Percentiles rank a stretch among this genome's conserved stretches.
phyloP scores from a whole-genome alignment of 1,140 invertebrate genomes.

The Lerema accius region DNA sequence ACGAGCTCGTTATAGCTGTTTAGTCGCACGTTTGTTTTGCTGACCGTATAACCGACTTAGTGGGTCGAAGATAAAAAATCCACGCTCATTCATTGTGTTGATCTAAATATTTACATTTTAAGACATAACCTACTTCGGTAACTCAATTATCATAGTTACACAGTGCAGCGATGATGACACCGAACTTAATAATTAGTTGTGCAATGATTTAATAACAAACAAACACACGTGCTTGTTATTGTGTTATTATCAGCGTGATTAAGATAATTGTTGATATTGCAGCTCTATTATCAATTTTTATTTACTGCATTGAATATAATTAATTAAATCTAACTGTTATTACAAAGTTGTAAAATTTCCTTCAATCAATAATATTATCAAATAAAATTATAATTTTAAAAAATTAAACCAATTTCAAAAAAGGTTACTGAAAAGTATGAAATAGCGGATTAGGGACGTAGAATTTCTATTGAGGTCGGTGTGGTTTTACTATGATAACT shows the following conservation, averaged over 20 bases:
- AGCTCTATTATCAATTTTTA: not conserved
- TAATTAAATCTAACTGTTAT: too few species aligned
- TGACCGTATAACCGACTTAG: slow-evolving; percentile 7
- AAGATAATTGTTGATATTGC: not conserved
- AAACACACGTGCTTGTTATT: not conserved
- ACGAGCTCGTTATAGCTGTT: too few species aligned
- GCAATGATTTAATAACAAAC: not conserved
- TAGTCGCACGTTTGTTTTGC: not conserved
- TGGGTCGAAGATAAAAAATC: not conserved
- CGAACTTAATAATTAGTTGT: slow-evolving; percentile 4
- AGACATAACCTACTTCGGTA: not conserved
- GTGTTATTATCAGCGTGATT: not conserved
- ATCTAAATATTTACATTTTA: slow-evolving; percentile 6
- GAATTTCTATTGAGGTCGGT: too few species aligned
- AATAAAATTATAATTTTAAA: too few species aligned
- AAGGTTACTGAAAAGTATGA: too few species aligned
- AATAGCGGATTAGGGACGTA: too few species aligned
- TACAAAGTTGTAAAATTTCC: too few species aligned
- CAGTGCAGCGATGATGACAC: not conserved
- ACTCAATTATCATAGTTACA: slow-evolving; percentile 1
- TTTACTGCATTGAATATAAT: too few species aligned
- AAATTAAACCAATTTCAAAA: too few species aligned
- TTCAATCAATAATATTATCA: too few species aligned
- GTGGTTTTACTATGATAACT: too few species aligned
- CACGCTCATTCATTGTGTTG: not conserved